Evolutionary conservation across 2,797 vertebrate genomes (phyloP).

Genomic region (Decapterus maruadsi): DNA sequence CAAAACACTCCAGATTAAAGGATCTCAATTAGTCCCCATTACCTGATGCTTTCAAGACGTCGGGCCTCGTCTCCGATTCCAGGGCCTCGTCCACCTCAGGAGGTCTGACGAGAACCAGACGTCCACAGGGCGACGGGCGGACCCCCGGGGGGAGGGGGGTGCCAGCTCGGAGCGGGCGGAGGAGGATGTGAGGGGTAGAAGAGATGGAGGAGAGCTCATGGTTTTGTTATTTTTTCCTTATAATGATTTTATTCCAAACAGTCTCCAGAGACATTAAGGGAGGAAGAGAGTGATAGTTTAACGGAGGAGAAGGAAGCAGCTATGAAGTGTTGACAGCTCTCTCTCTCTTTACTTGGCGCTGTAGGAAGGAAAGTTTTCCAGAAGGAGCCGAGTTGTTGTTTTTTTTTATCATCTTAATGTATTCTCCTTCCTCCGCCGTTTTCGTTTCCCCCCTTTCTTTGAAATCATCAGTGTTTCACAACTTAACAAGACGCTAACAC

Average conservation of each 20-base stretch:
- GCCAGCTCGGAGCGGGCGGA: not conserved
- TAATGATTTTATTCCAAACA: constrained; percentile 11
- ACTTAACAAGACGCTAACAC: not conserved
- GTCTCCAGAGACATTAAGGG: constrained; percentile 45
- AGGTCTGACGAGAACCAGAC: constrained; percentile 66
- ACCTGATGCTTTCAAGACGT: constrained; percentile 65
- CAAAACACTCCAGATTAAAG: constrained; percentile 65
- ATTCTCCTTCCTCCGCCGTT: not conserved
- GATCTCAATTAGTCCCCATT: constrained; percentile 71
- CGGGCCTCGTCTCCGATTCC: constrained; percentile 38
- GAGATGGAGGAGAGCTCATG: constrained; percentile 7
- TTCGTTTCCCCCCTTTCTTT: constrained; percentile 1
- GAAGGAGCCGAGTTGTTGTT: not conserved
- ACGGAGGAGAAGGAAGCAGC: constrained; percentile 47
- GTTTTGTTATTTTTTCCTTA: constrained; percentile 5
- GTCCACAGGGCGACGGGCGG: not conserved
- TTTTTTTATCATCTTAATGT: constrained; percentile 7
- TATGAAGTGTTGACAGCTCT: constrained; percentile 63
- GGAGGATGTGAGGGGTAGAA: constrained; percentile 8
- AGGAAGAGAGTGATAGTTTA: constrained; percentile 50
- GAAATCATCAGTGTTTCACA: not conserved
- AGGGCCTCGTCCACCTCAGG: constrained; percentile 28
- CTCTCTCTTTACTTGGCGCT: constrained; percentile 2
- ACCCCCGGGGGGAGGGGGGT: not conserved
- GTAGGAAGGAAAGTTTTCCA: constrained; percentile 33